Percentiles rank a stretch among this genome's conserved stretches.
phyloP scores from a whole-genome alignment of 2,888 invertebrate species.

The Pyralis farinalis region DNA sequence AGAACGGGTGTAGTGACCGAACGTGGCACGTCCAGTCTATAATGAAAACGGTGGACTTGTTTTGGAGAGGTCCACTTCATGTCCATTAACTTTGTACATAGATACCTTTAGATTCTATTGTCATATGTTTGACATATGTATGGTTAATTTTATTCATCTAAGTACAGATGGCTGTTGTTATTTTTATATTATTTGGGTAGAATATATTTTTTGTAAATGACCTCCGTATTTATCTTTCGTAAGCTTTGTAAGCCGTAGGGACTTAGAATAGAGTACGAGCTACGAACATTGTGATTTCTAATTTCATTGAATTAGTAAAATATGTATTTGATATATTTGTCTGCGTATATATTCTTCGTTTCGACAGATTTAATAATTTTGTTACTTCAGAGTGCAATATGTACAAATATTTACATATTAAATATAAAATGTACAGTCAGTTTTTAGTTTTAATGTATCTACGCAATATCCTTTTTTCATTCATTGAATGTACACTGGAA shows the following conservation, averaged over 20 bases:
- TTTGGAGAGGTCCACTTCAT: slow-evolving; percentile 39
- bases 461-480: slow-evolving; percentile 71
- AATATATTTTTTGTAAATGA: slow-evolving; percentile 81
- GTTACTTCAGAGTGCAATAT: slow-evolving; percentile 86
- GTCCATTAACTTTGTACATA: slow-evolving; percentile 73
- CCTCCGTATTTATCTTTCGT: slow-evolving; percentile 79
- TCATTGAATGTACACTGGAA: slow-evolving; percentile 72
- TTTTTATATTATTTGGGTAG: slow-evolving; percentile 81
- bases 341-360: slow-evolving; percentile 69
- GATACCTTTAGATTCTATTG: slow-evolving; percentile 75
- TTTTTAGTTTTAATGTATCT: slow-evolving; percentile 78
- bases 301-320: slow-evolving; percentile 64
- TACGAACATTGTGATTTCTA: slow-evolving; percentile 76
- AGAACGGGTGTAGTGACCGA: slow-evolving; percentile 57
- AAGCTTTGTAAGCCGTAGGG: slow-evolving; percentile 78
- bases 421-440: slow-evolving; percentile 77
- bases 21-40: slow-evolving; percentile 66
- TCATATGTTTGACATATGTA: slow-evolving; percentile 80
- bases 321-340: no score
- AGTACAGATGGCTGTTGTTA: slow-evolving; percentile 82
- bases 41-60: slow-evolving; percentile 43
- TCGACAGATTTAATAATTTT: slow-evolving; percentile 72
- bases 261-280: slow-evolving; percentile 74
- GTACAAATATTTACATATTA: slow-evolving; percentile 85
- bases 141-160: slow-evolving; percentile 80